These are phyloP conservation scores for Chelonus insularis DNA, from an alignment of 1,140 invertebrate genomes.

Conservation along the genomic window DNA sequence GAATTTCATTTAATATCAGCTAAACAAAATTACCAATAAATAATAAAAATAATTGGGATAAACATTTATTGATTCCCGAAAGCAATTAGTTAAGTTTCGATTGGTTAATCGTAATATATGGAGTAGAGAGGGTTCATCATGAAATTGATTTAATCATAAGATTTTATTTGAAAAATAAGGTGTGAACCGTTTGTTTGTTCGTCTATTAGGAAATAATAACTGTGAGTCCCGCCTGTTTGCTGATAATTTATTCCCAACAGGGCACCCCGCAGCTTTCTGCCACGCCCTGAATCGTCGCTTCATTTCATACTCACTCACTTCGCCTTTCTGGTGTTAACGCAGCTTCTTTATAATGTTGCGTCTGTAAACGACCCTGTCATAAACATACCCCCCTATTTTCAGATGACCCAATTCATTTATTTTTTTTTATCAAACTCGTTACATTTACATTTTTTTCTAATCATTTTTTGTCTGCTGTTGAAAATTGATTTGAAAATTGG, in stretches of 20 bases:
- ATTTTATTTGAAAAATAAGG: conserved; percentile 44
- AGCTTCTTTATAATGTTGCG: conserved; percentile 55
- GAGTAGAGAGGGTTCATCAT: neutral
- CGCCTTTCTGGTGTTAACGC: conserved; percentile 24
- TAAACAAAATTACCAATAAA: too few species aligned
- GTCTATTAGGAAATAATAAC: conserved; percentile 58
- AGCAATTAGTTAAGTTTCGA: too few species aligned
- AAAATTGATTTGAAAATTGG: too few species aligned
- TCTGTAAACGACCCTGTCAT: conserved; percentile 52
- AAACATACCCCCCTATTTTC: conserved; percentile 56
- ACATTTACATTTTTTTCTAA: neutral
- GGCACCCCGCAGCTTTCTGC: conserved; percentile 52
- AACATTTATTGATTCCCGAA: too few species aligned
- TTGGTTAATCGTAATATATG: neutral
- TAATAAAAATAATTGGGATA: too few species aligned
- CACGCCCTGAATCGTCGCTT: conserved; percentile 51
- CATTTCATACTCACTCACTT: conserved; percentile 14
- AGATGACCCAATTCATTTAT: too few species aligned
- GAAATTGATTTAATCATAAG: conserved; percentile 43
- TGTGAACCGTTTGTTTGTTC: conserved; percentile 52
- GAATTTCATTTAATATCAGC: neutral
- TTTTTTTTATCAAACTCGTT: conserved; percentile 36
- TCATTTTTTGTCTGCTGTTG: too few species aligned
- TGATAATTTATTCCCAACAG: conserved; percentile 54
- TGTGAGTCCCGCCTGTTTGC: conserved; percentile 30